phyloP scores from a whole-genome alignment of 92 coral and sea anemone species.

The Porites divaricata region DNA sequence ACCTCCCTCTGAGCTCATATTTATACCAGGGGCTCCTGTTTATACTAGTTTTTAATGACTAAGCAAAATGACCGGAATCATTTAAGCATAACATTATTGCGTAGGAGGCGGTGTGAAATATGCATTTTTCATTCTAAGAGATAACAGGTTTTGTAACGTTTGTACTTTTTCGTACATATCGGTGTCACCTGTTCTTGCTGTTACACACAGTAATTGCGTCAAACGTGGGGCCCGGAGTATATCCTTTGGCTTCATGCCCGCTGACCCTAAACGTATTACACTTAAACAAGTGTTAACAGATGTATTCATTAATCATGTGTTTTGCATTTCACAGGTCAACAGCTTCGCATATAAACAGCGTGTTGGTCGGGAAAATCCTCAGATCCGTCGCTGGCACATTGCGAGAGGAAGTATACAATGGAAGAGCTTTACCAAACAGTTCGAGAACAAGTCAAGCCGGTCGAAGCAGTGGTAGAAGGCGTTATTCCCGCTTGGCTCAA shows the following conservation, averaged over 20 bases:
- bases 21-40: no score
- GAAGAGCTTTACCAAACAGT: constrained; percentile 93
- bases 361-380: background rate
- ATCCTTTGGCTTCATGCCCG: constrained; percentile 5
- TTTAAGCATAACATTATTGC: background rate
- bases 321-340: constrained; percentile 18
- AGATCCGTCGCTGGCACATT: constrained; percentile 6
- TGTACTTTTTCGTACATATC: background rate
- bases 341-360: constrained; percentile 15
- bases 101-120: background rate
- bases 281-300: background rate
- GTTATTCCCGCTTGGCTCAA: constrained; percentile 89
- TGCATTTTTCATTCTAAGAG: background rate
- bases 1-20: no score
- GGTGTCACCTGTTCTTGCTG: background rate
- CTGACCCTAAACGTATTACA: background rate
- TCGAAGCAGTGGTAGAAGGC: constrained; percentile 81
- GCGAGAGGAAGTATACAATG: constrained; percentile 41
- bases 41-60: no score
- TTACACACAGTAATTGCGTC: background rate
- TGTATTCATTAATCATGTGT: constrained; percentile 24
- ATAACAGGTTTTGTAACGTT: background rate
- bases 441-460: constrained; percentile 76
- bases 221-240: background rate
- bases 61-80: no score